phyloP scores from a whole-genome alignment of 2,888 invertebrate species.

The Brachylomia viminalis region DNA sequence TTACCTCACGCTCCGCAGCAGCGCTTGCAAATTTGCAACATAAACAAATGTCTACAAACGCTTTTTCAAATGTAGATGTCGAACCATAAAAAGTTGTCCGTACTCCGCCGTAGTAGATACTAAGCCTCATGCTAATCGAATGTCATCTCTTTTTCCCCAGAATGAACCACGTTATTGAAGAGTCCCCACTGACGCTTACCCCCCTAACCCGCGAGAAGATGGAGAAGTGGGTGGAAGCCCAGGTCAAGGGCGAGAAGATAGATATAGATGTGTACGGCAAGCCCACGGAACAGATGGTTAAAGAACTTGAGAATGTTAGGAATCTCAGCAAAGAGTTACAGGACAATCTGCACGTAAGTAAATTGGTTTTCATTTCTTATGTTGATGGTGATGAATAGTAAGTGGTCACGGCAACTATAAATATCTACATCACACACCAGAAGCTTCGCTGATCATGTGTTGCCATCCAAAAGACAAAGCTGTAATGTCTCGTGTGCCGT shows the following conservation, averaged over 20 bases:
- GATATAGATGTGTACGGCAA: conserved; percentile 84
- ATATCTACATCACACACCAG: neutral
- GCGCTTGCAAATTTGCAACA: neutral
- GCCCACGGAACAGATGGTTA: conserved; percentile 79
- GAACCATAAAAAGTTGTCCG: neutral
- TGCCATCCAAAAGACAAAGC: neutral
- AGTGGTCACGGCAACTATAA: neutral
- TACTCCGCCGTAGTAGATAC: neutral
- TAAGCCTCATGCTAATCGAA: neutral
- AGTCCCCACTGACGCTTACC: conserved; percentile 73
- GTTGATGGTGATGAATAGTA: too few species aligned
- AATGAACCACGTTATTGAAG: conserved; percentile 75
- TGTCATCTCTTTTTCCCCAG: conserved; percentile 46
- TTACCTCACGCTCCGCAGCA: neutral
- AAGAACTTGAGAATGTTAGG: conserved; percentile 84
- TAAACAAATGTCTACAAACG: neutral
- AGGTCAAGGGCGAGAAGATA: conserved; percentile 75
- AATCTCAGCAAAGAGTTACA: conserved; percentile 84
- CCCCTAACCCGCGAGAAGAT: conserved; percentile 76
- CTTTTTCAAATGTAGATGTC: neutral
- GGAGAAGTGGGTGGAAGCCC: conserved; percentile 80
- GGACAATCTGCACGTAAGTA: conserved; percentile 82
- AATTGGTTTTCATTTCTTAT: neutral
- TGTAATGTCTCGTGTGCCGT: neutral
- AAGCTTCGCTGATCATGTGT: neutral